phyloP scores from a whole-genome alignment of 2,888 invertebrate genomes.

The Zygothrica quintamaculata region DNA sequence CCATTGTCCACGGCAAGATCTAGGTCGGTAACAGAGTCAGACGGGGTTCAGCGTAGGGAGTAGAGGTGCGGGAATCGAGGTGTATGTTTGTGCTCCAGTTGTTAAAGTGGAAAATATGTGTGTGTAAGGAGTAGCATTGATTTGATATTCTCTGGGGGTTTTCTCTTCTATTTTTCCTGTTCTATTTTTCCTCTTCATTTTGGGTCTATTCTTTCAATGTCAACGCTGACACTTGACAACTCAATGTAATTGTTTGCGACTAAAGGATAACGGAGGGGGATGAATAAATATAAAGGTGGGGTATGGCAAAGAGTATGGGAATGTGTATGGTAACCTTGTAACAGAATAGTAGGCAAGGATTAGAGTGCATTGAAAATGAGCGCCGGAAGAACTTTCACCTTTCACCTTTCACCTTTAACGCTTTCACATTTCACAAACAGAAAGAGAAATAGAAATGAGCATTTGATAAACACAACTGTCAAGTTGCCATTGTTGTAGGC shows the following conservation, averaged over 20 bases:
- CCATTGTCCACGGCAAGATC: constrained; percentile 33
- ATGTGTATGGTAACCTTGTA: constrained; percentile 38
- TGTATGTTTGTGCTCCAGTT: constrained; percentile 23
- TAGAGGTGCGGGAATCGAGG: too few species aligned
- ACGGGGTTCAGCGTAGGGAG: constrained; percentile 14
- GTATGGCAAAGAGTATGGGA: too few species aligned
- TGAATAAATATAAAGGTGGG: too few species aligned
- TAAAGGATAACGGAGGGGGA: background rate
- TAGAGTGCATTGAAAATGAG: constrained; percentile 47
- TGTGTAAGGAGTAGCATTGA: constrained; percentile 2
- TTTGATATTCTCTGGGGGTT: constrained; percentile 2
- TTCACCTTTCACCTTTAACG: constrained; percentile 58
- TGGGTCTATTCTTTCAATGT: constrained; percentile 62
- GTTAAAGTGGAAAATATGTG: constrained; percentile 24
- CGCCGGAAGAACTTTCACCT: constrained; percentile 80
- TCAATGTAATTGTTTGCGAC: constrained; percentile 67
- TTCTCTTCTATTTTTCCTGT: too few species aligned
- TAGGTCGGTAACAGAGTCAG: constrained; percentile 20
- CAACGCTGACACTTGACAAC: constrained; percentile 78
- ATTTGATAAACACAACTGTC: constrained; percentile 56
- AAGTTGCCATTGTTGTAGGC: constrained; percentile 42
- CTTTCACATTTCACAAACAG: too few species aligned
- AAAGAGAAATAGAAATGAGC: constrained; percentile 39
- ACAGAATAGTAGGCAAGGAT: constrained; percentile 72
- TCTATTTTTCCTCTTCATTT: too few species aligned